phyloP scores from a whole-genome alignment of 1,140 invertebrate genomes.

The Rhyacophila brunnea region DNA sequence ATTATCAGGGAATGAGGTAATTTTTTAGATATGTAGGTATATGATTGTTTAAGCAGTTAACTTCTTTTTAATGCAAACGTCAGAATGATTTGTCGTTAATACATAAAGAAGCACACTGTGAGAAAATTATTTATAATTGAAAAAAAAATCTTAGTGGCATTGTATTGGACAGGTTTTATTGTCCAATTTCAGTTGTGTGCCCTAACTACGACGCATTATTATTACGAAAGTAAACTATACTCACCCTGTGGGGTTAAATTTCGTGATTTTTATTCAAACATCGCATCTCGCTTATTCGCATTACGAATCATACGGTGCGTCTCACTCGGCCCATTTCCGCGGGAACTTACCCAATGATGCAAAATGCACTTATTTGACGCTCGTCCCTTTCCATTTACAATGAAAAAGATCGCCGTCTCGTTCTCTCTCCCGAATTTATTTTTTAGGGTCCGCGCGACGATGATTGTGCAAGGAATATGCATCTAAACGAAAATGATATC shows the following conservation, averaged over 20 bases:
- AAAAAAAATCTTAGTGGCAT: no score
- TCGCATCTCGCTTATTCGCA: slow-evolving; percentile 33
- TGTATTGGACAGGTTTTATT: no score
- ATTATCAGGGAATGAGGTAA: no score
- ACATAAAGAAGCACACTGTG: no score
- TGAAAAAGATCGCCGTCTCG: slow-evolving; percentile 18
- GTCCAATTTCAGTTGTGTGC: no score
- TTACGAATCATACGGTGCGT: slow-evolving; percentile 27
- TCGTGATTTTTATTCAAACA: slow-evolving; percentile 27
- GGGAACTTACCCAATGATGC: slow-evolving; percentile 31
- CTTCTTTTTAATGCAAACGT: no score
- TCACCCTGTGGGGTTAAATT: slow-evolving; percentile 23
- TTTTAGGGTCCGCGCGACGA: slow-evolving; percentile 33
- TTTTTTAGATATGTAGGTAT: no score
- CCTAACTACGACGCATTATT: no score
- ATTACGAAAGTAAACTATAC: neutral
- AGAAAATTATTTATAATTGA: no score
- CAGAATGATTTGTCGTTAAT: no score
- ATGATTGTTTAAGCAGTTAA: no score
- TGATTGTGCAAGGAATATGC: slow-evolving; percentile 29
- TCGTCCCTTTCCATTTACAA: slow-evolving; percentile 26
- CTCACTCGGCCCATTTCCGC: slow-evolving; percentile 13
- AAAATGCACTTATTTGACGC: slow-evolving; percentile 35
- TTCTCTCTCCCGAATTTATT: slow-evolving; percentile 30
- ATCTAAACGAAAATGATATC: slow-evolving; percentile 24